These are phyloP conservation scores for Zaprionus nigranus DNA, from an alignment of 1,140 invertebrate species.

Conservation along the genomic window DNA sequence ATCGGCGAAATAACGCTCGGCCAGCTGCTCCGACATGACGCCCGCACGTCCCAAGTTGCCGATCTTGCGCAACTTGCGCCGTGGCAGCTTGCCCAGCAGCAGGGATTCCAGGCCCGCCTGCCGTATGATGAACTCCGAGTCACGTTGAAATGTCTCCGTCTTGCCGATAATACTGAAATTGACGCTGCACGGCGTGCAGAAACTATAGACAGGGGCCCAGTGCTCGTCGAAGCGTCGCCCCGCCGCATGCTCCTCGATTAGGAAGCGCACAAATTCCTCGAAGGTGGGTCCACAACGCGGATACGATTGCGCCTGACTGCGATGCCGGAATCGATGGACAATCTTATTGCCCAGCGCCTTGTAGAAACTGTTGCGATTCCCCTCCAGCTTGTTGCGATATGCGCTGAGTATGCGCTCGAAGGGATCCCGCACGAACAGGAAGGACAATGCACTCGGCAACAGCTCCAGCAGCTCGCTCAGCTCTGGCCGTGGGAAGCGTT, in stretches of 20 bases:
- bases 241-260: conserved; percentile 85
- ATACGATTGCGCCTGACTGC: conserved; percentile 18
- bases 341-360: conserved; percentile 89
- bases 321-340: conserved; percentile 85
- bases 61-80: conserved; percentile 85
- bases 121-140: conserved; percentile 88
- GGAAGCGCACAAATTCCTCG: conserved; percentile 89
- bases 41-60: conserved; percentile 85
- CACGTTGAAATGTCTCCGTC: conserved; percentile 89
- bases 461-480: conserved; percentile 86
- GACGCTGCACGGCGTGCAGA: conserved; percentile 90
- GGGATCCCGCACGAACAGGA: conserved; percentile 95
- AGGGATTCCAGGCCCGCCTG: conserved; percentile 86
- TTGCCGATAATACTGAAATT: conserved; percentile 88
- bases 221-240: conserved; percentile 87
- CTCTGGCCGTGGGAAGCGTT: conserved; percentile 87
- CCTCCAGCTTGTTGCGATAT: conserved; percentile 95
- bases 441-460: conserved; percentile 87
- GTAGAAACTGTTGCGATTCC: conserved; percentile 89
- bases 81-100: conserved; percentile 85
- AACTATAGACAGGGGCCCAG: conserved; percentile 90
- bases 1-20: conserved; percentile 88
- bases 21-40: conserved; percentile 85
- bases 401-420: conserved; percentile 95
- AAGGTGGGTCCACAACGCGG: conserved; percentile 86